A percentile compares a stretch with the other conserved stretches of the same genome.
phyloP scores from a whole-genome alignment of 1,140 invertebrate genomes.

The Pseudachorutes palmiensis region DNA sequence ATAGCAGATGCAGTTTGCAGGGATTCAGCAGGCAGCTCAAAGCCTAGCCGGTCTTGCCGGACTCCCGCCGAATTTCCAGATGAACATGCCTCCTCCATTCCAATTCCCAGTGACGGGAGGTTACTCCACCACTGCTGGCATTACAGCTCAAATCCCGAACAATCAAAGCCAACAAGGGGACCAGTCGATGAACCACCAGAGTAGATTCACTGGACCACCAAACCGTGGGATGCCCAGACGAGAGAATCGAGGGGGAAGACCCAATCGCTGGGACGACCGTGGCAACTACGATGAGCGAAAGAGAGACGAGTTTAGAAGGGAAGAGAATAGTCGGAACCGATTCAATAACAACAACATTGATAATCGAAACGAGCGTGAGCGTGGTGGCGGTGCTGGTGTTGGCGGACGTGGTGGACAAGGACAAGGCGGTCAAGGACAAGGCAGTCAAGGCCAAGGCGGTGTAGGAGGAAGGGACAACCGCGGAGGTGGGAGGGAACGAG shows the following conservation, averaged over 20 bases:
- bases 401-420: too few relatives aligned
- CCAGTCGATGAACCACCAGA: not conserved
- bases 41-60: not conserved
- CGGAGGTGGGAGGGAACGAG: not conserved
- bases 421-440: too few relatives aligned
- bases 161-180: not conserved
- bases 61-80: not conserved
- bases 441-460: too few relatives aligned
- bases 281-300: not conserved
- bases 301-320: not conserved
- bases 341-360: not conserved
- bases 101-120: not conserved
- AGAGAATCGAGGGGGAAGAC: not conserved
- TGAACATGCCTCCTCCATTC: not conserved
- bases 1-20: not conserved
- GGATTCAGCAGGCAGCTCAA: not conserved
- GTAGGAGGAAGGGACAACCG: not conserved
- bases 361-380: not conserved
- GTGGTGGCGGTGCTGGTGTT: too few relatives aligned
- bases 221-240: constrained; percentile 12
- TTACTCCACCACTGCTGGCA: not conserved
- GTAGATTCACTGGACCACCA: constrained; percentile 9
- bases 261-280: constrained; percentile 4
- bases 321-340: not conserved
- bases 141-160: not conserved